Evolutionary conservation across 92 coral and sea anemone species (phyloP), one percentile per base, ranked within the genome.

Genomic region (Porites rus): DNA sequence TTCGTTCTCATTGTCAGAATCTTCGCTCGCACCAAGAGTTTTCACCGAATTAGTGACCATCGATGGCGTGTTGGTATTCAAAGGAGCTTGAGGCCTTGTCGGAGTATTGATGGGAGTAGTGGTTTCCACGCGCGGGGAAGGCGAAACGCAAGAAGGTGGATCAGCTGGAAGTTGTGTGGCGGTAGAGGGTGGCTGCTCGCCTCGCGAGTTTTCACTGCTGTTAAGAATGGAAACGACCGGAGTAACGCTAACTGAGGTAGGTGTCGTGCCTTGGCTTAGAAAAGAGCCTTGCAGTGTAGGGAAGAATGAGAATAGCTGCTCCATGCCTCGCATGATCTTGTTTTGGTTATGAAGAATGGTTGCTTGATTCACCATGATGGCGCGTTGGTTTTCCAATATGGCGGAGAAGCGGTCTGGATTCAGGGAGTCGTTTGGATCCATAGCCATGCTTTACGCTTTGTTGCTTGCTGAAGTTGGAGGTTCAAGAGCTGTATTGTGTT

Each of bases 341-440:
- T 95, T 95, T 75, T 95, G 98, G 83, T 95, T 95, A 78, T 95
- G 98, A 76, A 95, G 88, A 63, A 95, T 95, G 50, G 98, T 95
- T 25, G 98, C 93, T 84, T 95, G 98, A 61, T 95, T 95, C 83
- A 95, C 98, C 98, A 95, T 95, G 9, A 95, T 95, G 80, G 98
- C 98, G 93, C 98, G 98, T 68, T 95, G 98, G 81, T 95, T 95
- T 88, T 95, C 98, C 98, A 95, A 94, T 86, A 95, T 95, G 98
- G 98, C 98, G 98, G 96, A 94, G 81, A 93, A 93, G 74, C 98
- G 93, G 78, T 95, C 98, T 75, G 92, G 98, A 79, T 92, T 90
- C 64, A 91, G 81, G 78, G 87, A 71, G 76, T 95, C 98, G 52
- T 90, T 83, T 52, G 85, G 96, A 83, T 95, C 95, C 96, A 95